Conservation (phyloP, 53 echinoderm and acorn worm genomes). For the Temnopleurus reevesii region DNA sequence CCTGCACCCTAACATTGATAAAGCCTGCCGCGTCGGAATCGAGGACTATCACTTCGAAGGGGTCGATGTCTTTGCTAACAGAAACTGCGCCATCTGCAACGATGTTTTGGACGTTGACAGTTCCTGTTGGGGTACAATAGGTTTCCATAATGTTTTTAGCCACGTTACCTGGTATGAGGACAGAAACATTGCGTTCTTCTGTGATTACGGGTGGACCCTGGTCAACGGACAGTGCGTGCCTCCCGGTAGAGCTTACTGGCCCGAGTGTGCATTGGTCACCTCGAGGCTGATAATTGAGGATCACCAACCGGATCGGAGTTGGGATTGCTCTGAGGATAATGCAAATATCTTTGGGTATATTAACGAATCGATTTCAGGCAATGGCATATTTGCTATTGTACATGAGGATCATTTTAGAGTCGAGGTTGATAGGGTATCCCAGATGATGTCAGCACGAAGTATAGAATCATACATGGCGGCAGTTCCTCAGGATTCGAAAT, state of each 20-base stretch:
- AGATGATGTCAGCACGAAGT: neutral
- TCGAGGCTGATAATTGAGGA: neutral
- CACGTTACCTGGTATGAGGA: neutral
- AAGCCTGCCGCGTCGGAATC: neutral
- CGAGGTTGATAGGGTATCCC: neutral
- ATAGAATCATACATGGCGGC: neutral
- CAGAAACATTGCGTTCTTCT: neutral
- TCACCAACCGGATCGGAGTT: neutral
- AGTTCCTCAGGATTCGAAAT: neutral
- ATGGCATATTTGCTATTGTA: neutral
- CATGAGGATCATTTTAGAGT: neutral
- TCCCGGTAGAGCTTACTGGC: neutral
- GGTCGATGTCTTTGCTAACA: neutral
- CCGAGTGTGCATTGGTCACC: neutral
- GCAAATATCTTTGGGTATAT: neutral
- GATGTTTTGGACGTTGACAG: neutral
- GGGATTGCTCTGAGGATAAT: neutral
- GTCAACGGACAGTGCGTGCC: constrained; percentile 5
- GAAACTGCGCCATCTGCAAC: constrained; percentile 21
- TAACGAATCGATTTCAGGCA: neutral
- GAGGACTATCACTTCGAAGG: neutral
- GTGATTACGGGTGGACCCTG: neutral
- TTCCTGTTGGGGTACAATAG: neutral
- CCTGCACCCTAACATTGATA: neutral
- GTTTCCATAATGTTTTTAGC: neutral